Percentiles rank a stretch among this genome's conserved stretches.
These are phyloP conservation scores for Pavo muticus DNA, from an alignment of 2,113 vertebrate genomes.

Conservation along the genomic window DNA sequence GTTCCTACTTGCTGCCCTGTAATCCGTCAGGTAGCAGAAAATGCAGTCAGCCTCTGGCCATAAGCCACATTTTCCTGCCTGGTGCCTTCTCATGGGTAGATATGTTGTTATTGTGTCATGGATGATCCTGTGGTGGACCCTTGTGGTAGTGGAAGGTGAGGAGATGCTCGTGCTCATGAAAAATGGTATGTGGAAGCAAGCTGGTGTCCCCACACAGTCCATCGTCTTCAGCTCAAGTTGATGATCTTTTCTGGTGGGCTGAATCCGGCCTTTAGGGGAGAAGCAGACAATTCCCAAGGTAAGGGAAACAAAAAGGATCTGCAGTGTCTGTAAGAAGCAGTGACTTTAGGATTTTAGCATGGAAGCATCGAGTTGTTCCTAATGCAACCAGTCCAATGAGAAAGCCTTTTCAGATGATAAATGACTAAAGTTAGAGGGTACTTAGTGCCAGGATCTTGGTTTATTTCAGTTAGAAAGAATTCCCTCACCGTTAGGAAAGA, in stretches of 20 bases:
- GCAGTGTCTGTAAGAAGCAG: not conserved
- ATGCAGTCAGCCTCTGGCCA: not conserved
- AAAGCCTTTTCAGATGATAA: not conserved
- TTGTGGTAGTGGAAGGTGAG: not conserved
- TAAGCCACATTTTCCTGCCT: not conserved
- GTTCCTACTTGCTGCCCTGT: not conserved
- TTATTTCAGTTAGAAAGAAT: not conserved
- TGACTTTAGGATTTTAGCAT: not conserved
- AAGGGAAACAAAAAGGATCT: not conserved
- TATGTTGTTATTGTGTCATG: rapidly evolving
- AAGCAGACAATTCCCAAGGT: not conserved
- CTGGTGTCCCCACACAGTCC: not conserved
- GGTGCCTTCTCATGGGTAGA: not conserved
- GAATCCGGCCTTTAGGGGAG: not conserved
- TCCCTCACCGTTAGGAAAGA: not conserved
- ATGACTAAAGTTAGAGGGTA: not conserved
- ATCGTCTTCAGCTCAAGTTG: not conserved
- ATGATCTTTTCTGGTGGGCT: not conserved
- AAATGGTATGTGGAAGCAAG: not conserved
- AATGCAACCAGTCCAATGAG: not conserved
- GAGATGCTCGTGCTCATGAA: not conserved
- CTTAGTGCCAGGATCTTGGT: not conserved
- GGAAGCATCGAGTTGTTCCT: not conserved
- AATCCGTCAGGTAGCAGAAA: not conserved
- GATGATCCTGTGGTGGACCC: not conserved